phyloP scores from a whole-genome alignment of 92 coral and sea anemone species.

The Actinostola sp. region DNA sequence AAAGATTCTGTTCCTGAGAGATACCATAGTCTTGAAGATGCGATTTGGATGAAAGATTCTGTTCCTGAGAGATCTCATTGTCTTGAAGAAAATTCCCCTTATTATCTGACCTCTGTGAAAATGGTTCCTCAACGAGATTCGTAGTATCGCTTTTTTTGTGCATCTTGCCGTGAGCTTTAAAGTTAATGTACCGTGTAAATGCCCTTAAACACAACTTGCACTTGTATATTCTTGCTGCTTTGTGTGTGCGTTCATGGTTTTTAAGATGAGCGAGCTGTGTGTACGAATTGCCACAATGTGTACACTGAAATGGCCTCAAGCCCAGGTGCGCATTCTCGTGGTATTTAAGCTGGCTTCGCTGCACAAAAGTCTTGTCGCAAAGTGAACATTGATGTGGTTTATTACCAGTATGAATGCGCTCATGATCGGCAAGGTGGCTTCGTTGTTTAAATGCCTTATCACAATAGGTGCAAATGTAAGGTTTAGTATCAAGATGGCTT shows the following conservation, averaged over 20 bases:
- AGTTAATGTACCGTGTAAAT: neutral
- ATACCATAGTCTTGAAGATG: no score
- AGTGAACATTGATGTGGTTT: slow-evolving; percentile 7
- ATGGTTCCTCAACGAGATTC: neutral
- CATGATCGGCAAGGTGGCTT: slow-evolving; percentile 14
- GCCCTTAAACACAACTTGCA: neutral
- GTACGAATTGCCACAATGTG: neutral
- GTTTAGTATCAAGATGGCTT: neutral
- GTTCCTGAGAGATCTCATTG: no score
- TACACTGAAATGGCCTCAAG: neutral
- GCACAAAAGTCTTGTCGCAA: slow-evolving; percentile 14
- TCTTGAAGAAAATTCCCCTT: no score
- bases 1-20: no score
- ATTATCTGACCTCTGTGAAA: neutral
- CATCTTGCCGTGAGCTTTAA: neutral
- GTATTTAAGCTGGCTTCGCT: neutral
- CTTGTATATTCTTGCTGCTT: neutral
- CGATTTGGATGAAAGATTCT: no score
- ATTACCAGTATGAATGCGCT: slow-evolving; percentile 10
- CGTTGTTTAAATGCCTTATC: slow-evolving; percentile 17
- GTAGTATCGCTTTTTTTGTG: neutral
- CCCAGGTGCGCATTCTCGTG: neutral
- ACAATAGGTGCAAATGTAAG: slow-evolving; percentile 14
- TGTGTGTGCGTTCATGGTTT: neutral
- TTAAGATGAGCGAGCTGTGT: neutral